These are phyloP conservation scores for Petroica traversi DNA, from an alignment of 2,113 vertebrate genomes.

Conservation along the genomic window DNA sequence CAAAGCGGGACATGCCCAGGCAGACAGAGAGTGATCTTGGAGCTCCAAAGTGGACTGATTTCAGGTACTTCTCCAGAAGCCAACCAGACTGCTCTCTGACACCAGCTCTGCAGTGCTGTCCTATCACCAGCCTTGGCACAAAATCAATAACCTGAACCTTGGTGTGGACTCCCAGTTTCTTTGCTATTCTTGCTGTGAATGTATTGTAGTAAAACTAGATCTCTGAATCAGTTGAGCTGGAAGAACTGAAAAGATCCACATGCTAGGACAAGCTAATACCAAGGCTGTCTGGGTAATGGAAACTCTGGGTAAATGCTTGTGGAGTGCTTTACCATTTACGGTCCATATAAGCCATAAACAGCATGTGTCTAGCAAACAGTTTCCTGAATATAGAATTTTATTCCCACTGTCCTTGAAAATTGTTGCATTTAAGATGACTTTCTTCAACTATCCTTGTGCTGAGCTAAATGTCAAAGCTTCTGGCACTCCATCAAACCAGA, in stretches of 20 bases:
- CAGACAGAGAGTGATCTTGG: not conserved
- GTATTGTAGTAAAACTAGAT: not conserved
- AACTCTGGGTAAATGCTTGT: not conserved
- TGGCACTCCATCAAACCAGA: constrained; percentile 32
- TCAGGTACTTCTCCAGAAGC: not conserved
- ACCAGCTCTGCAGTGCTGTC: not conserved
- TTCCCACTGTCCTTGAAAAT: constrained; percentile 15
- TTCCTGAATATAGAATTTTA: not conserved
- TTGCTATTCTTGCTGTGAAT: not conserved
- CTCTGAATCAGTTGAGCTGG: not conserved
- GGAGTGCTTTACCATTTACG: not conserved
- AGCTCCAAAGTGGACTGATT: not conserved
- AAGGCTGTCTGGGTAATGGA: not conserved
- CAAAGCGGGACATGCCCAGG: accelerated
- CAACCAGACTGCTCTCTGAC: not conserved
- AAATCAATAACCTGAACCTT: not conserved
- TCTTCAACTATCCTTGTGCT: not conserved
- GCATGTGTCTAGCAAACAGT: not conserved
- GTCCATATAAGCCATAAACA: not conserved
- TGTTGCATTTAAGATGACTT: not conserved
- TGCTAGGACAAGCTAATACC: not conserved
- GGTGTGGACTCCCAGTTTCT: not conserved
- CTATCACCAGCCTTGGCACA: not conserved
- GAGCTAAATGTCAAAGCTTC: not conserved
- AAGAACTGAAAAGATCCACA: not conserved